These are phyloP conservation scores for Phalacrocorax carbo DNA, from an alignment of 2,113 vertebrate species.

Conservation along the genomic window DNA sequence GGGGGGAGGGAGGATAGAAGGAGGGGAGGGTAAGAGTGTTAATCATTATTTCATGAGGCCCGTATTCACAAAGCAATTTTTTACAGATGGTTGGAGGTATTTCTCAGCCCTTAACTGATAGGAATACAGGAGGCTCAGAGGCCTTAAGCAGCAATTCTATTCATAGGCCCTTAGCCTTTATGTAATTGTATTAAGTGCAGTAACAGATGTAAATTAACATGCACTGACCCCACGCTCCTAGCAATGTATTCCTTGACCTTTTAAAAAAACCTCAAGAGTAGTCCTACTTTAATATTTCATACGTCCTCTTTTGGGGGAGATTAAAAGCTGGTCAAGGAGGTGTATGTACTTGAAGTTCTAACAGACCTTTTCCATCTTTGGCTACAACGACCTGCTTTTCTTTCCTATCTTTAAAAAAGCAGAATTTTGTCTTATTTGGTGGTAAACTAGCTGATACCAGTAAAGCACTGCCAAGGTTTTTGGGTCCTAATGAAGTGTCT, in stretches of 20 bases:
- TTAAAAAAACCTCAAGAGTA: slow-evolving; percentile 22
- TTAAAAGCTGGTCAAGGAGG: neutral
- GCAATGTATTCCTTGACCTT: slow-evolving; percentile 10
- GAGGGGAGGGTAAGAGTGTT: neutral
- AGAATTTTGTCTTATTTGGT: neutral
- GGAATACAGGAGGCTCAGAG: slow-evolving; percentile 29
- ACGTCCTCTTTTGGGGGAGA: neutral
- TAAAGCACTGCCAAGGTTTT: neutral
- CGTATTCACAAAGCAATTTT: slow-evolving; percentile 14
- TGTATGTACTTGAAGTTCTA: neutral
- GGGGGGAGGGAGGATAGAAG: neutral
- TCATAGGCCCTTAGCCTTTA: slow-evolving; percentile 55
- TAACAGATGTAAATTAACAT: slow-evolving; percentile 39
- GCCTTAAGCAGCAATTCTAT: slow-evolving; percentile 55
- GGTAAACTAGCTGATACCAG: neutral
- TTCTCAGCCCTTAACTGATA: slow-evolving; percentile 31
- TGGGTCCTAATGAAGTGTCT: neutral
- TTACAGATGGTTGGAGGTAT: slow-evolving; percentile 54
- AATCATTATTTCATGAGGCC: slow-evolving; percentile 31
- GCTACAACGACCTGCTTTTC: neutral
- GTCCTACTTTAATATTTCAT: neutral
- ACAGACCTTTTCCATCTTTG: neutral
- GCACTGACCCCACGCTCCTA: neutral
- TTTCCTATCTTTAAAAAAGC: neutral
- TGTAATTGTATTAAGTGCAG: slow-evolving; percentile 46